Base-by-base conservation (phyloP, 30 jellyfish, hydroid and myxozoan species). In the Morbakka virulenta region DNA sequence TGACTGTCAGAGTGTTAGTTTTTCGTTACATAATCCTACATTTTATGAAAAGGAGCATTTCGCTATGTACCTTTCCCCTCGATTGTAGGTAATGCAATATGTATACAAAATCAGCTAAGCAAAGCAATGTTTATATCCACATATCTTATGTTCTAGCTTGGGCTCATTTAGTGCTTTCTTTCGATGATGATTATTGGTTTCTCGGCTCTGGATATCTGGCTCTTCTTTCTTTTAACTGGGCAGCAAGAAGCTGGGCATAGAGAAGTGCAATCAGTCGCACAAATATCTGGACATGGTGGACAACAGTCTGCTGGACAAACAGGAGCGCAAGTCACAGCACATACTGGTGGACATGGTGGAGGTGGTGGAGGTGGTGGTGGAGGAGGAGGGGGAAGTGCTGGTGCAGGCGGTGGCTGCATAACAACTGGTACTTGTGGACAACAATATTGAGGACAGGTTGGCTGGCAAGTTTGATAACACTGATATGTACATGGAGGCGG, bases 341-440 rank as follows among this genome's bases (percentile, higher is more conserved):
- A 91, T 77, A 91, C 98, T 52, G 98, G 98, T 53, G 98, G 98
- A 80, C 98, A 91, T 72, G 98, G 98, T 82, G 97, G 97, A 41
- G 96, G 96, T 28, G 98, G 96, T n/a, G 98, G 93, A 33, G 98
- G 95, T 72, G 95, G 90, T 74, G 95, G 95, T 22, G 86, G 84
- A 32, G 78, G 91, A 36, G 86, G 97, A 6, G 57, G 57, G n/a
- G 98, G 95, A 57, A 89, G 90, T 74, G 95, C 89, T 22, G 86
- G 84, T 48, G 78, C 87, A 36, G 86, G 97, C 17, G 57, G 57
- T 41, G 57, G 13, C 57, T 41, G 57, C 57, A 41, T 41, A 41
- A 41, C 57, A 41, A 41, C 57, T 9, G 57, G 57, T 41, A 41
- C 57, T 41, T 41, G 57, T 81, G 94, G 93, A 76, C 99, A 94